phyloP scores from a whole-genome alignment of 2,797 vertebrate species.

The Ataeniobius toweri region DNA sequence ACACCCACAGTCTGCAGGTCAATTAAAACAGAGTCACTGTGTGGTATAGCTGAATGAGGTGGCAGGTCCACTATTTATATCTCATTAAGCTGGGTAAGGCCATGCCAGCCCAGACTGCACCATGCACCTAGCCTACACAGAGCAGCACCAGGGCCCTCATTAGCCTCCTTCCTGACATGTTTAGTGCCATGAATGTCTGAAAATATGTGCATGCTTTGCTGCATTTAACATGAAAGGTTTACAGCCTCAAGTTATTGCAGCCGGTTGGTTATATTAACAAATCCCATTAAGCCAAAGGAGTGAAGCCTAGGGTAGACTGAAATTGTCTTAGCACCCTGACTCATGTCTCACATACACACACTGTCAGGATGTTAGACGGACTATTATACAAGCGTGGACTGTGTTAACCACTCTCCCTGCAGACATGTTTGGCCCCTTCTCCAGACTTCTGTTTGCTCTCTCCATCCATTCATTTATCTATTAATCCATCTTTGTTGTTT shows the following conservation, averaged over 20 bases:
- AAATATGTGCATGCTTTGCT: constrained; percentile 25
- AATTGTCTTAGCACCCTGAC: constrained; percentile 1
- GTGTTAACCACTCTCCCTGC: constrained; percentile 48
- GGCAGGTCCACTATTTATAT: constrained; percentile 72
- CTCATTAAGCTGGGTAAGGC: constrained; percentile 72
- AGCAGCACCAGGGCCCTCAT: constrained; percentile 58
- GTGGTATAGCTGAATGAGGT: constrained; percentile 57
- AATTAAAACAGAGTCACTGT: constrained; percentile 71
- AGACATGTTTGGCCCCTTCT: constrained; percentile 52
- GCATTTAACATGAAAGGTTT: constrained; percentile 22
- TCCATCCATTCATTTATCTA: constrained; percentile 38
- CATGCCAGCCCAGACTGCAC: constrained; percentile 59
- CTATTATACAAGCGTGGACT: constrained; percentile 51
- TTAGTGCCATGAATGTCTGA: constrained; percentile 18
- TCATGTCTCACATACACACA: constrained; percentile 9
- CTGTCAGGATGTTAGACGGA: constrained; percentile 26
- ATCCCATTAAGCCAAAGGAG: constrained; percentile 19
- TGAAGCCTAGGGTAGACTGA: background rate
- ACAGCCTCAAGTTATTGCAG: constrained; percentile 1
- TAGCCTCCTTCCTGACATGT: constrained; percentile 51
- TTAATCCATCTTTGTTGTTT: constrained; percentile 38
- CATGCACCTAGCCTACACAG: constrained; percentile 51
- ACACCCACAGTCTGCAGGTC: constrained; percentile 36
- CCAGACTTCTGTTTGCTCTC: constrained; percentile 47
- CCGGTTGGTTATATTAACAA: constrained; percentile 17